phyloP scores from a whole-genome alignment of 2,113 vertebrate species.

The Phyllostomus hastatus region DNA sequence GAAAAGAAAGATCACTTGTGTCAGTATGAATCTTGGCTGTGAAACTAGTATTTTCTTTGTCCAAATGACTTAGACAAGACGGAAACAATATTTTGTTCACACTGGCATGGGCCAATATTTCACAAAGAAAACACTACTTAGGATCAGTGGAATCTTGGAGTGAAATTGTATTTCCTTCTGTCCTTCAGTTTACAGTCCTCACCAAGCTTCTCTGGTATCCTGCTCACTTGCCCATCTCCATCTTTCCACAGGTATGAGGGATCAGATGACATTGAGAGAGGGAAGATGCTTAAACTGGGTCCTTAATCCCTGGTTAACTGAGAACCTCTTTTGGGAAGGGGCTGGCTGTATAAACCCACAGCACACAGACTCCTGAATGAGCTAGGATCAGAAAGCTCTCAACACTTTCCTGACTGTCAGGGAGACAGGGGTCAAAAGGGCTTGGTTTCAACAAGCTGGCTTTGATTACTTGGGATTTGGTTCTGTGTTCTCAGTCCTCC shows the following conservation, averaged over 20 bases:
- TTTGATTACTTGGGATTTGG: not conserved
- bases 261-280: not conserved
- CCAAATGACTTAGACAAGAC: conserved; percentile 1
- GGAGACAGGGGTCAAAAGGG: not conserved
- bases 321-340: not conserved
- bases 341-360: not conserved
- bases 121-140: not conserved
- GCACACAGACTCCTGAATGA: not conserved
- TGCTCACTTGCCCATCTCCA: not conserved
- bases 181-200: not conserved
- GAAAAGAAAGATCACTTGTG: not conserved
- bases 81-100: conserved; percentile 6
- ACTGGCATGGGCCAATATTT: not conserved
- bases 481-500: not conserved
- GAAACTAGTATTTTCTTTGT: not conserved
- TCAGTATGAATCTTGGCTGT: not conserved
- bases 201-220: not conserved
- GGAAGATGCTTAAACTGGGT: not conserved
- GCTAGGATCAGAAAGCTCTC: not conserved
- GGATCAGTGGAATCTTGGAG: not conserved
- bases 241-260: not conserved
- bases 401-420: not conserved
- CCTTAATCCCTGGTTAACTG: not conserved
- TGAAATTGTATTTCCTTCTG: not conserved
- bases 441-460: not conserved